These are phyloP conservation scores for Mechanitis mazaeus DNA, from an alignment of 2,888 invertebrate genomes.

Conservation along the genomic window DNA sequence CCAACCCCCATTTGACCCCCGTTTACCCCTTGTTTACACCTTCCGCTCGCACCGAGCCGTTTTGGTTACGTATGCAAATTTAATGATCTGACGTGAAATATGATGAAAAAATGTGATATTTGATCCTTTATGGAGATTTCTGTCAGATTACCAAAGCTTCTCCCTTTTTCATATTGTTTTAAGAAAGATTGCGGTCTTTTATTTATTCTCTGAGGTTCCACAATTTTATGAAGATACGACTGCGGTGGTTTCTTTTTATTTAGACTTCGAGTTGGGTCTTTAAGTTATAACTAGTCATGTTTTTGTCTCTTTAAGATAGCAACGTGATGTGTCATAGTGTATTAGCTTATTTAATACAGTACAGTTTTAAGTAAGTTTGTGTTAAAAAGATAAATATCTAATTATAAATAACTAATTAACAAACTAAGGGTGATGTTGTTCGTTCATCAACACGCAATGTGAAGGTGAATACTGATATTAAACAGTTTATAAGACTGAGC, in stretches of 20 bases:
- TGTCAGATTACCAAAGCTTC: conserved; percentile 15
- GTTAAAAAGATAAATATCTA: no score
- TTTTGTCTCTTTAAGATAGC: no score
- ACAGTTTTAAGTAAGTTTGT: no score
- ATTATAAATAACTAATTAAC: no score
- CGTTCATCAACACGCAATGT: background rate
- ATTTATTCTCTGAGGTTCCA: background rate
- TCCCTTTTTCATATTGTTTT: conserved; percentile 11
- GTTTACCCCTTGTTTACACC: conserved; percentile 35
- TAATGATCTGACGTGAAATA: conserved; percentile 33
- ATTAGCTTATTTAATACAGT: no score
- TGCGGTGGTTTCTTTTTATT: background rate
- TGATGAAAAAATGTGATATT: conserved; percentile 24
- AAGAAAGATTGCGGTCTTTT: background rate
- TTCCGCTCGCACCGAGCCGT: conserved; percentile 31
- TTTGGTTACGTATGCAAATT: conserved; percentile 39
- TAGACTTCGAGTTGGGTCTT: background rate
- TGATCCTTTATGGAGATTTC: conserved; percentile 20
- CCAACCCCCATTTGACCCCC: conserved; percentile 9
- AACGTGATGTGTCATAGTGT: no score
- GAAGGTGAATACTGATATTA: background rate
- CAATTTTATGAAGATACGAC: background rate
- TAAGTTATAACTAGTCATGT: no score
- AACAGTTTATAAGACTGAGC: conserved; percentile 1
- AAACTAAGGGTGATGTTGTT: background rate